Base-by-base conservation (phyloP, 2,113 vertebrate species). In the Synodontis membranacea region DNA sequence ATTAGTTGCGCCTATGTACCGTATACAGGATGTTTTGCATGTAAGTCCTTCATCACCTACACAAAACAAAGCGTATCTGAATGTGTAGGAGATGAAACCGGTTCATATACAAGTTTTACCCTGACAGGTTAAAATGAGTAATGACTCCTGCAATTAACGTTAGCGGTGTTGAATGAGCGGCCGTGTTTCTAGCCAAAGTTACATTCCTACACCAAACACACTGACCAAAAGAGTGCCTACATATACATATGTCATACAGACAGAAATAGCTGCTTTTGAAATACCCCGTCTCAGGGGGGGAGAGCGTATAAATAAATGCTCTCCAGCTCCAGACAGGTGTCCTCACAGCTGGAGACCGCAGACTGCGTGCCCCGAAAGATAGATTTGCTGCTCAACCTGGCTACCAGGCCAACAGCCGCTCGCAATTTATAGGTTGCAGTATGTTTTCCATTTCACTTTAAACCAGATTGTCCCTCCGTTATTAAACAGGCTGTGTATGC, bases 401-500 rank as follows among this genome's bases (percentile, higher is more conserved):
- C 91, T 84, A 90, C 89, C 89, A 90, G 87, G 84, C 92, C 91
- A 48, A 84, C 92, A 93, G 90, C 88, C 91, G 92, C 87, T 93
- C 89, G 87, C 90, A 87, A 93, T 94, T 89, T 83, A 89, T 48
- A 56, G 91, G 91, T 91, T 89, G 86, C 89, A 92, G 89, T 89
- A 89, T 93, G 93, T 91, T 94, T 94, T 94, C 92, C 91, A 93
- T 93, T 93, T 92, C 88, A 91, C 86, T 89, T 91, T 90, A 93
- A 92, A 94, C 94, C 92, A 92, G 92, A 92, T 91, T 92, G 94
- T 92, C 90, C 88, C 50, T 34, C 48, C 46, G 88, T 88, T 90
- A 91, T 93, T 93, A 93, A 93, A 93, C 86, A 84, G 89, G 76
- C 84, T 87, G 82, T 25, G 37, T 90, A 88, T 82, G 68, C 21